phyloP scores from a whole-genome alignment of 2,888 invertebrate species.

The Acanthosoma haemorrhoidale region DNA sequence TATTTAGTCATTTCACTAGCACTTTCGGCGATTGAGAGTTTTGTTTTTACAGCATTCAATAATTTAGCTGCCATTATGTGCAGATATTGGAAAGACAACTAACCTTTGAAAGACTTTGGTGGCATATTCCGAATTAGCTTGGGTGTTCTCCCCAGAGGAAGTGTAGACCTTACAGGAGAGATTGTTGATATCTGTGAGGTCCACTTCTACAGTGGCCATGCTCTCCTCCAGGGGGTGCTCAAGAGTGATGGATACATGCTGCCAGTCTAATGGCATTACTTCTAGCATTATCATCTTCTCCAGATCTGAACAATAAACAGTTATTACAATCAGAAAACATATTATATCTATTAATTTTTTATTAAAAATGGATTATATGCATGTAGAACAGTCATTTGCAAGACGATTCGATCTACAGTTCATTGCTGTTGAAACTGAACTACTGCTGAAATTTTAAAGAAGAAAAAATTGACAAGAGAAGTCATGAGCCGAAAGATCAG shows the following conservation, averaged over 20 bases:
- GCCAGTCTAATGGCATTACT: slow-evolving; percentile 82
- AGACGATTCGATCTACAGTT: no score
- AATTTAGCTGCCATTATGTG: background rate
- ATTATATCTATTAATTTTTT: no score
- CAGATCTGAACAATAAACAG: slow-evolving; percentile 52
- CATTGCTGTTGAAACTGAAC: no score
- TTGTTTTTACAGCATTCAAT: background rate
- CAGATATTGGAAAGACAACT: background rate
- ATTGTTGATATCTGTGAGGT: slow-evolving; percentile 72
- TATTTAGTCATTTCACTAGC: no score
- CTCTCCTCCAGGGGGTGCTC: slow-evolving; percentile 90
- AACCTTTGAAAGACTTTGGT: slow-evolving; percentile 71
- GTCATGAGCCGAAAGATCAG: no score
- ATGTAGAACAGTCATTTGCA: no score
- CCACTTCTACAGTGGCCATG: slow-evolving; percentile 87
- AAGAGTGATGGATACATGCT: slow-evolving; percentile 81
- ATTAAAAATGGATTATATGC: no score
- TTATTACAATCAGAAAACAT: no score
- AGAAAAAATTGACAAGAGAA: no score
- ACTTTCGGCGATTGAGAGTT: no score
- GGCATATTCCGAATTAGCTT: slow-evolving; percentile 50
- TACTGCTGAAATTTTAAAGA: no score
- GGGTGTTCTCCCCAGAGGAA: slow-evolving; percentile 50
- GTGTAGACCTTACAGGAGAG: slow-evolving; percentile 73
- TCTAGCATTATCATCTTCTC: slow-evolving; percentile 84